These are phyloP conservation scores for Teinopalpus imperialis DNA, from an alignment of 2,888 invertebrate genomes.

Conservation along the genomic window DNA sequence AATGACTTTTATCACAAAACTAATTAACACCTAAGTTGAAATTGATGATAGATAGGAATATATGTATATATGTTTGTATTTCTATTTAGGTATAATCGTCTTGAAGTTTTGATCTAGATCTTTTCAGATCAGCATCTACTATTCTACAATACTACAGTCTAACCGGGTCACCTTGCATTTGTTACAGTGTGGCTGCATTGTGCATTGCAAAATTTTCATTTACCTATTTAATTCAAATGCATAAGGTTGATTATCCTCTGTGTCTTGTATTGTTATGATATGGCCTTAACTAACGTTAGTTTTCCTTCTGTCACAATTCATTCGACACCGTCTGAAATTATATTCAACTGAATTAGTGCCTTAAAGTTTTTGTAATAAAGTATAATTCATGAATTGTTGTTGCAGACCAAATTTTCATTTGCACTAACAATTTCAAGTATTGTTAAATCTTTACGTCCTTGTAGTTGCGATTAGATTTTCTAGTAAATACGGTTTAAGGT, in stretches of 20 bases:
- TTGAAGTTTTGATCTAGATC: constrained; percentile 19
- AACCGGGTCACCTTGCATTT: constrained; percentile 65
- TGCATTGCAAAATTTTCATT: constrained; percentile 28
- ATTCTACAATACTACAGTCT: constrained; percentile 42
- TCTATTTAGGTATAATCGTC: no score
- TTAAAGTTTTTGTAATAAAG: no score
- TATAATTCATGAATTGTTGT: no score
- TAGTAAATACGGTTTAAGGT: constrained; percentile 19
- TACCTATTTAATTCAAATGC: constrained; percentile 33
- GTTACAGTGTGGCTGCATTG: constrained; percentile 43
- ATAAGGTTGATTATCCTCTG: constrained; percentile 49
- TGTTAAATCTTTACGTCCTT: constrained; percentile 5
- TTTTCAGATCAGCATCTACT: constrained; percentile 42
- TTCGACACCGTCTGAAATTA: constrained; percentile 41
- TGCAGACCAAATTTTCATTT: neutral
- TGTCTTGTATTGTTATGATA: constrained; percentile 41
- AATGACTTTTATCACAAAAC: no score
- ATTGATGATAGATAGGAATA: no score
- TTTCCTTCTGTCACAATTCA: constrained; percentile 57
- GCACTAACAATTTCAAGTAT: neutral
- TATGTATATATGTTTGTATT: no score
- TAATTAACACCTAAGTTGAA: no score
- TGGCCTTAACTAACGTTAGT: constrained; percentile 50
- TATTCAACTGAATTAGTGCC: constrained; percentile 30
- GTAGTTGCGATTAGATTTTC: neutral